These are phyloP conservation scores for Odiellus spinosus DNA, from an alignment of 2,888 invertebrate species.

Conservation along the genomic window DNA sequence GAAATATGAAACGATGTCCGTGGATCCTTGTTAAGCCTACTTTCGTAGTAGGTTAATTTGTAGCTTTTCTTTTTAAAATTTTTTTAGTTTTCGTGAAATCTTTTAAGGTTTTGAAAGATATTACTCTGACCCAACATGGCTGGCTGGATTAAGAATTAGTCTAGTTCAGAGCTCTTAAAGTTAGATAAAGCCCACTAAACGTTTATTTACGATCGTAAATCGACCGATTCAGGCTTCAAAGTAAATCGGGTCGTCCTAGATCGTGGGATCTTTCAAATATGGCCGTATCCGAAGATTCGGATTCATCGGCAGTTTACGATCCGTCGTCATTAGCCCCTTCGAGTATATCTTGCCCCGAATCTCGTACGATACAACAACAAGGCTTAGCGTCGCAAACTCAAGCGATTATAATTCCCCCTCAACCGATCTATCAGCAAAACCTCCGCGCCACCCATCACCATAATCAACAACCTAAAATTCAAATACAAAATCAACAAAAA, in stretches of 20 bases:
- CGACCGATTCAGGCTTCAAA: conserved; percentile 9
- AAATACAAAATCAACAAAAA: conserved; percentile 1
- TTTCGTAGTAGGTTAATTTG: no score
- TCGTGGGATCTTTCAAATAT: conserved; percentile 22
- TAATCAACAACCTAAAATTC: conserved; percentile 9
- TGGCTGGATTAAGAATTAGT: no score
- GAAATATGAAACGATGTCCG: no score
- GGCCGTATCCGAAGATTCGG: conserved; percentile 22
- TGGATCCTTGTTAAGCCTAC: no score
- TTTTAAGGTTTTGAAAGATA: no score
- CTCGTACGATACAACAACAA: conserved; percentile 9
- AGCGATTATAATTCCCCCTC: no score
- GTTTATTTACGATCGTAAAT: no score
- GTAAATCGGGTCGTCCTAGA: conserved; percentile 16
- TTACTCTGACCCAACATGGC: no score
- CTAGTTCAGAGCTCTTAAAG: no score
- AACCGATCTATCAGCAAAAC: conserved; percentile 6
- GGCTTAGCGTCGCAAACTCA: conserved; percentile 33
- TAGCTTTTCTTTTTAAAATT: no score
- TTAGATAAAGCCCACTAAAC: no score
- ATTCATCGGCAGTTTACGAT: conserved; percentile 19
- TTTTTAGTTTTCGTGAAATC: no score
- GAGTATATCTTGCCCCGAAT: conserved; percentile 26
- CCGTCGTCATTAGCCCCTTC: conserved; percentile 52
- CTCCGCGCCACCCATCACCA: conserved; percentile 1